Percentiles rank a stretch among this genome's conserved stretches.
These are phyloP conservation scores for Nephrocerus scutellatus DNA, from an alignment of 2,888 invertebrate species.

Conservation along the genomic window DNA sequence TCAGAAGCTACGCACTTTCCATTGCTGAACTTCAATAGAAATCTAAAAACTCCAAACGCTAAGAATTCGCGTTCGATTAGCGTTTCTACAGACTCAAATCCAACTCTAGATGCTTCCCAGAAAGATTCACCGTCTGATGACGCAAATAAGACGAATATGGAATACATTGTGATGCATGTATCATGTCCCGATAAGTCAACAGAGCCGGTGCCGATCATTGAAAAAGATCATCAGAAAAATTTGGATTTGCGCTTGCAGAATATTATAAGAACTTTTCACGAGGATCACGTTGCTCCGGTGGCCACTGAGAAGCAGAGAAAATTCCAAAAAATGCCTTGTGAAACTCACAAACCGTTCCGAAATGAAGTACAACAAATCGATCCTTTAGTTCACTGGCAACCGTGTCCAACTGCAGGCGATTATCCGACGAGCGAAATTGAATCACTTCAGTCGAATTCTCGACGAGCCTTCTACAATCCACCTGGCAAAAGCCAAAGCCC, in stretches of 20 bases:
- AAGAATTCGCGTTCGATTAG: conserved; percentile 18
- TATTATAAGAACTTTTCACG: conserved; percentile 22
- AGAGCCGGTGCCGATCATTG: conserved; percentile 3
- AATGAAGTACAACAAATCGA: background rate
- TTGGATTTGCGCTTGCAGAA: conserved; percentile 25
- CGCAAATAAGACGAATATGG: conserved; percentile 11
- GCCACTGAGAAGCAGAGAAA: conserved; percentile 11
- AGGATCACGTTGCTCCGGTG: conserved; percentile 16
- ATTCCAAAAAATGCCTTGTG: conserved; percentile 11
- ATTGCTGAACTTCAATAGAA: too few relatives aligned
- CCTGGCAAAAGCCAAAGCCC: background rate
- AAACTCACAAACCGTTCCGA: background rate
- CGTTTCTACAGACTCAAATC: conserved; percentile 23
- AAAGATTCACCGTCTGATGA: too few relatives aligned
- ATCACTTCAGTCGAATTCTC: conserved; percentile 15
- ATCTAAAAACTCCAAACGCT: too few relatives aligned
- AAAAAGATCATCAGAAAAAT: conserved; percentile 8
- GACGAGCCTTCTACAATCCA: conserved; percentile 21
- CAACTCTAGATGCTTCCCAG: conserved; percentile 11
- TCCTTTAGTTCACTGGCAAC: background rate
- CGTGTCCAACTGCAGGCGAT: background rate
- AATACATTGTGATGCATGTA: conserved; percentile 22
- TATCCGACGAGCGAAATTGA: conserved; percentile 6
- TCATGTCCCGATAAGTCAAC: conserved; percentile 4
- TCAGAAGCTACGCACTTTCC: too few relatives aligned